Evolutionary conservation across 2,888 invertebrate species (phyloP).

Genomic region (Oligia strigilis): DNA sequence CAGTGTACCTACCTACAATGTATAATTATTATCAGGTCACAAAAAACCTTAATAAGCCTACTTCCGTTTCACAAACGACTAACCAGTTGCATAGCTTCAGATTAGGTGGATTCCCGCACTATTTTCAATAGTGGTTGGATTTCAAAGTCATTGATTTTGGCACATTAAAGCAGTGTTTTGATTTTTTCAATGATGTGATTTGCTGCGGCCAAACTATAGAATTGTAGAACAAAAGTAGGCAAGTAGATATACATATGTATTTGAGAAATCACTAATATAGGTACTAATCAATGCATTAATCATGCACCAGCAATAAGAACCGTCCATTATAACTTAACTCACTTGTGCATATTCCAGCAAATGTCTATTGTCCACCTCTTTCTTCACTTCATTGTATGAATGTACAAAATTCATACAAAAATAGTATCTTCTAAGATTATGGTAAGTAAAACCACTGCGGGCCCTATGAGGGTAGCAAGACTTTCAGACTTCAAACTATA

Average conservation of each 20-base stretch:
- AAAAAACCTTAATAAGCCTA: slow-evolving; percentile 4
- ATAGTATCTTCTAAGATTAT: slow-evolving; percentile 29
- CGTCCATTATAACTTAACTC: slow-evolving; percentile 4
- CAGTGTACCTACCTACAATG: not conserved
- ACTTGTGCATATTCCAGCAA: slow-evolving; percentile 25
- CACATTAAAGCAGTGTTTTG: slow-evolving; percentile 27
- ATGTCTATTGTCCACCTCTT: slow-evolving; percentile 2
- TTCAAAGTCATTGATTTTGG: slow-evolving; percentile 30
- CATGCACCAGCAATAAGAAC: slow-evolving; percentile 35
- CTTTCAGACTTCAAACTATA: slow-evolving; percentile 19
- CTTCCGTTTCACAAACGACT: slow-evolving; percentile 36
- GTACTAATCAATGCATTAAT: not conserved
- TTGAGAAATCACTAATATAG: not conserved
- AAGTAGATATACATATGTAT: not conserved
- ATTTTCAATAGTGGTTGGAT: slow-evolving; percentile 21
- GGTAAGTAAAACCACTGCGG: slow-evolving; percentile 31
- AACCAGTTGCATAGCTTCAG: not conserved
- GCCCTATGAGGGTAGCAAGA: slow-evolving; percentile 22
- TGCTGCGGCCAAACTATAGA: not conserved
- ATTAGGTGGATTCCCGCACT: not conserved
- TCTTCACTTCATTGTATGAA: slow-evolving; percentile 35
- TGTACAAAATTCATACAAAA: slow-evolving; percentile 58
- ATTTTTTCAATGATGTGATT: slow-evolving; percentile 4
- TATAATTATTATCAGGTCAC: not conserved
- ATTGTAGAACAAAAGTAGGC: slow-evolving; percentile 35